phyloP scores from a whole-genome alignment of 1,140 invertebrate species.

The Drosophila nigrodunni region DNA sequence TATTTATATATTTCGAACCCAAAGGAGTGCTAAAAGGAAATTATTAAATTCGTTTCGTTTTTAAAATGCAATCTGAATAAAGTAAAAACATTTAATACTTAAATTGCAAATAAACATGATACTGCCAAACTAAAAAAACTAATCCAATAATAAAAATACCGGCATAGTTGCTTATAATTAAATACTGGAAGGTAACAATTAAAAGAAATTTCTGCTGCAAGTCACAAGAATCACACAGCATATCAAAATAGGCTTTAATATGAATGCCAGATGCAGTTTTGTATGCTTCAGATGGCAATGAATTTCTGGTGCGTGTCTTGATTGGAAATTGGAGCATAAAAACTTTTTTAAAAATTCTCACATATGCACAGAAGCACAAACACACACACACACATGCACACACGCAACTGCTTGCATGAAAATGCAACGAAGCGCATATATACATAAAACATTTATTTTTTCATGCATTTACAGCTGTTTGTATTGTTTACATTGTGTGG shows the following conservation, averaged over 20 bases:
- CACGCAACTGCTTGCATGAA: conserved; percentile 9
- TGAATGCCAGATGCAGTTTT: conserved; percentile 26
- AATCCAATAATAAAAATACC: neutral
- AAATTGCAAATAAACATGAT: neutral
- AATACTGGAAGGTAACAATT: conserved; percentile 20
- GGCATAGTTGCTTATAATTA: neutral
- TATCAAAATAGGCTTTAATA: conserved; percentile 21
- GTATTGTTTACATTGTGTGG: conserved; percentile 36
- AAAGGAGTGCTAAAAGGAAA: no score
- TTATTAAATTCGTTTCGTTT: no score
- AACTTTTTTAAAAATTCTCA: conserved; percentile 69
- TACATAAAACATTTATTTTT: conserved; percentile 40
- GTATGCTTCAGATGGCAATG: conserved; percentile 79
- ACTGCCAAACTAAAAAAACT: neutral
- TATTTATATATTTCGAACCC: neutral
- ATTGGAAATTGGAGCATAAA: conserved; percentile 82
- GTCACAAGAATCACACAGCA: conserved; percentile 5
- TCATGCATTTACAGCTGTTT: conserved; percentile 32
- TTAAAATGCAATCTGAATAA: no score
- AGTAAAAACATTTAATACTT: no score
- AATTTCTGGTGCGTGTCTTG: conserved; percentile 79
- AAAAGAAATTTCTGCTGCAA: neutral
- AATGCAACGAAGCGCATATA: conserved; percentile 25
- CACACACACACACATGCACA: neutral
- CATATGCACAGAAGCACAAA: conserved; percentile 26